Percentiles rank a stretch among this genome's conserved stretches.
These are phyloP conservation scores for Rotaria macrura DNA, from an alignment of 2,888 invertebrate species.

Conservation along the genomic window DNA sequence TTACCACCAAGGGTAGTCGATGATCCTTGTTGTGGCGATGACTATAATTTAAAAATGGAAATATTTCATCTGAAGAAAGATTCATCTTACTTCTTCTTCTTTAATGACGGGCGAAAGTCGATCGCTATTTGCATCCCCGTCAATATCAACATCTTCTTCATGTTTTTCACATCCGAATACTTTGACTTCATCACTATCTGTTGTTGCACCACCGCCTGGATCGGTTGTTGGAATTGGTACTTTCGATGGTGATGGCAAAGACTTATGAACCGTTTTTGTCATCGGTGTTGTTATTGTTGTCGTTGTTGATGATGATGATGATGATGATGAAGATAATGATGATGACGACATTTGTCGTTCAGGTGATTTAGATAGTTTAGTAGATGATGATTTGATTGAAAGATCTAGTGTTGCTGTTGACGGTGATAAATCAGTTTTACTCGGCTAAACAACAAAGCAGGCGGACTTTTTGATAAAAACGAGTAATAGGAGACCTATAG, in stretches of 20 bases:
- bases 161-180: conserved; percentile 18
- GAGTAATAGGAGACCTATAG: neutral
- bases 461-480: neutral
- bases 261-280: neutral
- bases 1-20: neutral
- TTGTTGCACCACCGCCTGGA: neutral
- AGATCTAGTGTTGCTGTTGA: neutral
- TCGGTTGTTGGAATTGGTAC: neutral
- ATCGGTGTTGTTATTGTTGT: neutral
- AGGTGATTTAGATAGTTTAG: no score
- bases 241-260: neutral
- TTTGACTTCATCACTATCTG: neutral
- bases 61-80: neutral
- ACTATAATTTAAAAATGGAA: neutral
- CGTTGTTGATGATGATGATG: neutral
- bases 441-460: neutral
- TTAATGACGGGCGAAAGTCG: conserved; percentile 19
- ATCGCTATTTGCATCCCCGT: neutral
- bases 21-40: neutral
- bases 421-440: neutral
- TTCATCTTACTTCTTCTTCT: neutral
- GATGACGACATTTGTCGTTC: no score
- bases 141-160: neutral
- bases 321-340: no score
- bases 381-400: neutral